Evolutionary conservation across 2,888 invertebrate species (phyloP).

Genomic region (Bugula neritina): DNA sequence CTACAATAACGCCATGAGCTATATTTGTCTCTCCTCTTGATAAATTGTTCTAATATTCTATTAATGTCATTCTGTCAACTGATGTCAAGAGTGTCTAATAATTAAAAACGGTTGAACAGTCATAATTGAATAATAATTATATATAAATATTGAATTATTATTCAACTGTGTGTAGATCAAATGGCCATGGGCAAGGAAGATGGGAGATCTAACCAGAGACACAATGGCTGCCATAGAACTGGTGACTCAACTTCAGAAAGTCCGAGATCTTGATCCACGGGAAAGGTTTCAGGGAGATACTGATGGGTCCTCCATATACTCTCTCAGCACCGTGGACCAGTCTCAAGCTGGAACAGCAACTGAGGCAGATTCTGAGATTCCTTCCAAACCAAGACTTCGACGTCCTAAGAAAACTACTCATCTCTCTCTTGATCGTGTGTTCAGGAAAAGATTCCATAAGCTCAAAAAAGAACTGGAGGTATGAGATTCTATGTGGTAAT

Average conservation of each 20-base stretch:
- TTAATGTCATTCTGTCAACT: too few species aligned
- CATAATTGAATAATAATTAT: too few species aligned
- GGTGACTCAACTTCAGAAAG: slow-evolving; percentile 26
- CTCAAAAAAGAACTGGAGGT: slow-evolving; percentile 27
- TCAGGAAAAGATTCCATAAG: slow-evolving; percentile 22
- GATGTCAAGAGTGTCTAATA: too few species aligned
- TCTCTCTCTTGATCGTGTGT: slow-evolving; percentile 22
- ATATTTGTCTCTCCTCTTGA: too few species aligned
- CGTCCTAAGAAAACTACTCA: slow-evolving; percentile 25
- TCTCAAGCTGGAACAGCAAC: slow-evolving; percentile 18
- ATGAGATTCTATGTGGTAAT: background rate
- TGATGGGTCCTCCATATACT: slow-evolving; percentile 26
- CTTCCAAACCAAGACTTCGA: background rate
- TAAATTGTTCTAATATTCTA: too few species aligned
- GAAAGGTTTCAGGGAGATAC: slow-evolving; percentile 20
- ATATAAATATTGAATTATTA: background rate
- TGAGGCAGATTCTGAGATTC: slow-evolving; percentile 24
- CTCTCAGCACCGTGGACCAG: slow-evolving; percentile 21
- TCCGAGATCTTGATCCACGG: slow-evolving; percentile 11
- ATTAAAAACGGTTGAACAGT: too few species aligned
- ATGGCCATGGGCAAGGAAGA: slow-evolving; percentile 26
- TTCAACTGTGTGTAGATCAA: slow-evolving; percentile 18
- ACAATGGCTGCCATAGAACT: slow-evolving; percentile 26
- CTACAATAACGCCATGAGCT: too few species aligned
- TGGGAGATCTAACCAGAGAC: slow-evolving; percentile 20